phyloP scores from a whole-genome alignment of 2,888 invertebrate genomes.

The Amphiduros pacificus region DNA sequence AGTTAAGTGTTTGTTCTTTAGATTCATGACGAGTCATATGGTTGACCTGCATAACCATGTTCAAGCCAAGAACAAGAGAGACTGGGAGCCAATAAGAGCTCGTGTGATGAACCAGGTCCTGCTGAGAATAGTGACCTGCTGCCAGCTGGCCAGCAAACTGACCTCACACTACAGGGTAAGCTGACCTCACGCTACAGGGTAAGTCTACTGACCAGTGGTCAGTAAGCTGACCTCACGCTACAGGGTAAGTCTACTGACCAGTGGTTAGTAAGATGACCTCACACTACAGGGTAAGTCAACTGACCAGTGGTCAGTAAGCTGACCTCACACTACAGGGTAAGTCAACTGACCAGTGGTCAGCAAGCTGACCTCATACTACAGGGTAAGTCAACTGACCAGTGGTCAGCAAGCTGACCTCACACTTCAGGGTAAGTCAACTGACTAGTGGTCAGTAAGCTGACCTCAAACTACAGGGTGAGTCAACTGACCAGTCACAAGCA shows the following conservation, averaged over 20 bases:
- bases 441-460: too few species aligned
- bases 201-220: too few species aligned
- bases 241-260: not conserved
- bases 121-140: conserved; percentile 57
- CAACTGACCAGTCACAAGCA: too few species aligned
- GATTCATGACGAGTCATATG: conserved; percentile 54
- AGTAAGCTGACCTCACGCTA: conserved; percentile 32
- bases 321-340: not conserved
- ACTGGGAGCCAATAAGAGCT: conserved; percentile 44
- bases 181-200: not conserved
- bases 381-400: too few species aligned
- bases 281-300: not conserved
- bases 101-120: conserved; percentile 53
- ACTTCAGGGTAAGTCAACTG: too few species aligned
- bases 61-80: conserved; percentile 30
- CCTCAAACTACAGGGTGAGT: too few species aligned
- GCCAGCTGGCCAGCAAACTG: conserved; percentile 61
- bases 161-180: conserved; percentile 57
- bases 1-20: conserved; percentile 22
- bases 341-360: too few species aligned
- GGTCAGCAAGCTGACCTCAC: too few species aligned
- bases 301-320: too few species aligned
- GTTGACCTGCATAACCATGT: conserved; percentile 46
- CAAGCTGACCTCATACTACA: too few species aligned
- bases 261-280: conserved; percentile 37